Evolutionary conservation across 1,140 invertebrate species (phyloP), one percentile per base, ranked within the genome.

Genomic region (Euura saliciscinereae): DNA sequence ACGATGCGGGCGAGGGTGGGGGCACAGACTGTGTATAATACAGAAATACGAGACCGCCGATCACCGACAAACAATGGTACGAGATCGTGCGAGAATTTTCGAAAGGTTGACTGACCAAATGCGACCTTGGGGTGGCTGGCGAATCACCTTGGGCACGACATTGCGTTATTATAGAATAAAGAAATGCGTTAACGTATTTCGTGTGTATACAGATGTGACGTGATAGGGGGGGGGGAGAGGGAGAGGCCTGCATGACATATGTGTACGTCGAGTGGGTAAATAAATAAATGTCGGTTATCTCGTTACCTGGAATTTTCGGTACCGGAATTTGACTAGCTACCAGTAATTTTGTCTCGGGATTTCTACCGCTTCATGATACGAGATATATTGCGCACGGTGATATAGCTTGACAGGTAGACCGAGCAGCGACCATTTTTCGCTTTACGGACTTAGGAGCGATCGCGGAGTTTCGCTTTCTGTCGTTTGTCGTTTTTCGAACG

Each of bases 381-480:
- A 68, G 64, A 74, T 68, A 73, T 28, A 28, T 1, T 28, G 28
- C 28, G 28, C 28, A 28, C 28, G 28, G 28, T 28, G 28, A 69
- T 74, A 72, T 74, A 68, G 45, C 73, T 79, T 81, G 80, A 82
- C 80, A 82, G 80, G 81, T 80, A 76, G 79, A 72, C 74, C 67
- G 69, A 71, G 74, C 59, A 71, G 77, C 80, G 67, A 82, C 80
- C 80, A 81, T 81, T 79, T 82, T 81, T 71, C 78, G 73, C 51
- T 74, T 72, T 74, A 45, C 73, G 70, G 68, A 71, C 74, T 76
- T 68, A 28, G 70, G 64, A 72, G 76, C 71, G 66, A 75, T 72
- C 71, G 71, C 67, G 43, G 65, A 73, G 66, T 44, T 28, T 28
- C 28, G 28, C 28, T 28, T 28, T 28, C 28, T 28, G 28, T 28